Percentiles rank a stretch among this genome's conserved stretches.
Evolutionary conservation across 2,888 invertebrate genomes (phyloP).

Genomic region (Ochlodes sylvanus): DNA sequence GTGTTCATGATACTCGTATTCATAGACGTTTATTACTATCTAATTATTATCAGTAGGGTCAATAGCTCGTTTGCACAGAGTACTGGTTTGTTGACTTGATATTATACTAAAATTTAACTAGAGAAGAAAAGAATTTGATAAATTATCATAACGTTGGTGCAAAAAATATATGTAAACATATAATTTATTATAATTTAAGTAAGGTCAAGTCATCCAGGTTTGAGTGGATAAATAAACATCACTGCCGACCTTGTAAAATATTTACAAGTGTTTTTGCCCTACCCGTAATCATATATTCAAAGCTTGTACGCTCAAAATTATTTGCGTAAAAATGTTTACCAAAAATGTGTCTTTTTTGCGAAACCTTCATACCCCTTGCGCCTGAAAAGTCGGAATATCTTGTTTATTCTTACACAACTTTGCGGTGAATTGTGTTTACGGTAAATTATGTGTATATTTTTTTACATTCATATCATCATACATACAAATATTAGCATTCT

Average conservation of each 20-base stretch:
- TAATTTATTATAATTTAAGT: constrained; percentile 24
- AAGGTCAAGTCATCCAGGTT: constrained; percentile 30
- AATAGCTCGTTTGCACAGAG: no score
- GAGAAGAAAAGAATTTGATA: no score
- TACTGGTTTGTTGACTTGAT: no score
- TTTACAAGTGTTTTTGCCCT: constrained; percentile 63
- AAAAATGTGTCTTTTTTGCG: constrained; percentile 36
- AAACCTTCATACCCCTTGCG: constrained; percentile 13
- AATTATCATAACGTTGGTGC: no score
- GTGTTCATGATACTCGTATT: no score
- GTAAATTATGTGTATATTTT: constrained; percentile 7
- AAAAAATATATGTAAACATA: background rate
- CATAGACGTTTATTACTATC: no score
- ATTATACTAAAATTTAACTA: no score
- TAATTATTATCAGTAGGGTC: no score
- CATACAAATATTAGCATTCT: no score
- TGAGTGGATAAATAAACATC: constrained; percentile 47
- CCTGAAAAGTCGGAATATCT: constrained; percentile 12
- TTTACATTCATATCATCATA: background rate
- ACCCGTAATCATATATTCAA: constrained; percentile 62
- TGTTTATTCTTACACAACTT: constrained; percentile 26
- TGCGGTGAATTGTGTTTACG: constrained; percentile 31
- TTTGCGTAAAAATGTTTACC: constrained; percentile 56
- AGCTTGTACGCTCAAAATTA: constrained; percentile 56
- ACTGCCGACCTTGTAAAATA: constrained; percentile 59